Evolutionary conservation across 1,140 invertebrate genomes (phyloP), one percentile per base, ranked within the genome.

Genomic region (Laodelphax striatellus): DNA sequence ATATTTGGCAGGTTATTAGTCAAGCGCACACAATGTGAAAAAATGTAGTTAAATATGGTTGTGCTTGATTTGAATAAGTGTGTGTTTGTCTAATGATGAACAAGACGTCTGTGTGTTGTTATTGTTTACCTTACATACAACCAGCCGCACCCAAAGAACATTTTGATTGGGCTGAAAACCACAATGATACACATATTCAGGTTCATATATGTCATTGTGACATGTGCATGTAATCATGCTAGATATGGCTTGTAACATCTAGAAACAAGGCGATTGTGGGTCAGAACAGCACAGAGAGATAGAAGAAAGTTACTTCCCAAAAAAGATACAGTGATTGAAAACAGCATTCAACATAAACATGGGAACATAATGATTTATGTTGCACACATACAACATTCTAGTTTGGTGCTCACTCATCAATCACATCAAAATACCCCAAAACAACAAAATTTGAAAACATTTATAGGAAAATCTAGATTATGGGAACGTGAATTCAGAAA

Each of bases 101-200:
- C 46, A 50, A 50, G 16, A 50, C 46, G 16, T 50, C 16, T 50
- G 16, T 50, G 46, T 50, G 46, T 50, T 50, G 46, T 50, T 50
- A 38, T 34, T 52, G 61, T 77, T 77, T 85, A 86, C 83, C 83
- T 86, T 78, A 84, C 78, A 79, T 84, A 85, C 72, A 86, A 83
- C 83, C 83, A 86, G 79, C 83, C 83, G 79, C 82, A 85, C 77
- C 81, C 82, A 84, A 85, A 86, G 81, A 83, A 85, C 80, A 85
- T 72, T 70, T 70, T 71, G 66, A 64, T 64, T 65, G 62, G 65
- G 66, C 82, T 84, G 82, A 81, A 83, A 76, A 67, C 58, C 58
- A 60, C 44, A 60, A 60, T 52, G 58, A 46, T 50, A 38, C 46
- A 58, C 58, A 22, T 60, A 50, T 60, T 60, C 58, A 53, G 57